Percentiles rank a stretch among this genome's conserved stretches.
These are phyloP conservation scores for Leucophenga maculata DNA, from an alignment of 2,888 invertebrate genomes.

Conservation along the genomic window DNA sequence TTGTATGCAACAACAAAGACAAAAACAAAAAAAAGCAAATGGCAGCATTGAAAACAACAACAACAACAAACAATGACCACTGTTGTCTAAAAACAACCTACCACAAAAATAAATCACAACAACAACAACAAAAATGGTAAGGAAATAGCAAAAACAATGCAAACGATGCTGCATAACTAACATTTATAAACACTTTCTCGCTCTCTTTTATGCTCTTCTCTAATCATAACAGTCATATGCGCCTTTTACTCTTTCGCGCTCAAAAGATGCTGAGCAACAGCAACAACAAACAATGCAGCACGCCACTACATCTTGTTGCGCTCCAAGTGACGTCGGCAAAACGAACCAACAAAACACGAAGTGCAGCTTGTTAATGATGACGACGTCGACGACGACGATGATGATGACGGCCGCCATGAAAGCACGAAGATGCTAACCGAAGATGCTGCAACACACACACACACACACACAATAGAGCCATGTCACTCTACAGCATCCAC, in stretches of 20 bases:
- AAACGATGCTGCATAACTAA: conserved; percentile 1
- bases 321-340: conserved; percentile 13
- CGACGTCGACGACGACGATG: background rate
- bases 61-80: background rate
- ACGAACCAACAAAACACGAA: background rate
- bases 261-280: conserved; percentile 3
- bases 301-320: conserved; percentile 17
- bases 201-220: too few species aligned
- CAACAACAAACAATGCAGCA: background rate
- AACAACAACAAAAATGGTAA: conserved; percentile 15
- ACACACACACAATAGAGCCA: too few species aligned
- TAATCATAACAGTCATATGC: too few species aligned
- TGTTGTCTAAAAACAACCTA: conserved; percentile 53
- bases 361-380: too few species aligned
- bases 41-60: background rate
- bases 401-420: background rate
- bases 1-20: too few species aligned
- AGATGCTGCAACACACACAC: background rate
- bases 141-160: background rate
- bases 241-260: too few species aligned
- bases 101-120: conserved; percentile 63
- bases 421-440: background rate
- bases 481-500: conserved; percentile 32
- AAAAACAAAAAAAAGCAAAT: background rate
- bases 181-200: too few species aligned